Evolutionary conservation across 2,797 vertebrate species (phyloP).

Genomic region (Gadopsis bispinosus): DNA sequence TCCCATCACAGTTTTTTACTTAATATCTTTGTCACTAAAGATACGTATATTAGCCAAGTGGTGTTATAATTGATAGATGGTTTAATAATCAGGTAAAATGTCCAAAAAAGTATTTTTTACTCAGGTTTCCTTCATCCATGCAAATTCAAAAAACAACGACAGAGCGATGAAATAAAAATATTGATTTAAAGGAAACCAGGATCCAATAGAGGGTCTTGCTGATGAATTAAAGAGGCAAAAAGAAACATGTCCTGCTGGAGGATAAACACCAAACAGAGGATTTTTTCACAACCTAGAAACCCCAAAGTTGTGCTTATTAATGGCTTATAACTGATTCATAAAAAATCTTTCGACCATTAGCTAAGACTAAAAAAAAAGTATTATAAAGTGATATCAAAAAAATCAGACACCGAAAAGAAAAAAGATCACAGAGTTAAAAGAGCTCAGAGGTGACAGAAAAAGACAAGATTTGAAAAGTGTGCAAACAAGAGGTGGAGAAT

Average conservation of each 20-base stretch:
- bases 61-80: background rate
- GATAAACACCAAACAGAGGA: background rate
- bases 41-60: background rate
- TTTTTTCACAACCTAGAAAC: background rate
- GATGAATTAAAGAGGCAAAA: background rate
- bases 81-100: slow-evolving; percentile 1
- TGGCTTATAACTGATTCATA: background rate
- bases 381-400: background rate
- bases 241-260: background rate
- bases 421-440: background rate
- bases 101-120: too few relatives aligned
- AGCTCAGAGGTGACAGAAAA: slow-evolving; percentile 4
- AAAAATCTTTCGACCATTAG: background rate
- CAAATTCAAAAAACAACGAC: background rate
- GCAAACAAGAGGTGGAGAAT: slow-evolving; percentile 25
- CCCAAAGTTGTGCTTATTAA: background rate
- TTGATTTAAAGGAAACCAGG: background rate
- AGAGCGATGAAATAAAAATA: background rate
- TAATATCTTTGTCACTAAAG: background rate
- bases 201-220: background rate
- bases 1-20: background rate
- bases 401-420: background rate
- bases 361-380: background rate
- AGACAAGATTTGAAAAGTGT: slow-evolving; percentile 12
- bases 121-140: background rate